Conservation (phyloP, 2,113 vertebrate genomes). For the Capreolus pygargus region DNA sequence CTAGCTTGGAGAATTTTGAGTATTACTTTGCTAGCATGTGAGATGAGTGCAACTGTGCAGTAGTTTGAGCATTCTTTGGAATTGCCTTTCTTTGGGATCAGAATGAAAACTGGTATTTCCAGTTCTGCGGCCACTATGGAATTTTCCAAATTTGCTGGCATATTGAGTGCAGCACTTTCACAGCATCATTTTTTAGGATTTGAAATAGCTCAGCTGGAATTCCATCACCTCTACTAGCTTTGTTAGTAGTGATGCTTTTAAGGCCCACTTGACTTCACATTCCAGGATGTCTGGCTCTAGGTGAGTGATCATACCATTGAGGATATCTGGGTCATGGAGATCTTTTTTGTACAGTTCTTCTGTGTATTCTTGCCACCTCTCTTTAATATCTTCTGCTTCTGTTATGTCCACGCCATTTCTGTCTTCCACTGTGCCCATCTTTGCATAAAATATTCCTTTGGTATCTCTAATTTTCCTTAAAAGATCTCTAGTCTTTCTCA, state of each 20-base stretch:
- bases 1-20: background rate
- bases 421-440: background rate
- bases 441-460: background rate
- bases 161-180: background rate
- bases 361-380: background rate
- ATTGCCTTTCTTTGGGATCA: background rate
- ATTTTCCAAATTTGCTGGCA: background rate
- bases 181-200: background rate
- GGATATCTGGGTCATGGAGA: background rate
- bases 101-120: background rate
- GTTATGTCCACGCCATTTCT: background rate
- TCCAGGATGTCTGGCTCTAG: background rate
- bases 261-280: background rate
- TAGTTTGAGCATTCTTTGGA: background rate
- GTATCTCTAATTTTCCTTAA: background rate
- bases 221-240: background rate
- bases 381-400: background rate
- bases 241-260: background rate
- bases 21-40: background rate
- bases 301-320: background rate
- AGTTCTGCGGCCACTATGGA: background rate
- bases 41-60: background rate
- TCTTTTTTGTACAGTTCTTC: background rate
- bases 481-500: background rate
- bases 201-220: background rate